Evolutionary conservation across 2,797 vertebrate genomes (phyloP), one percentile per base, ranked within the genome.

Genomic region (Odontamblyopus rebecca): DNA sequence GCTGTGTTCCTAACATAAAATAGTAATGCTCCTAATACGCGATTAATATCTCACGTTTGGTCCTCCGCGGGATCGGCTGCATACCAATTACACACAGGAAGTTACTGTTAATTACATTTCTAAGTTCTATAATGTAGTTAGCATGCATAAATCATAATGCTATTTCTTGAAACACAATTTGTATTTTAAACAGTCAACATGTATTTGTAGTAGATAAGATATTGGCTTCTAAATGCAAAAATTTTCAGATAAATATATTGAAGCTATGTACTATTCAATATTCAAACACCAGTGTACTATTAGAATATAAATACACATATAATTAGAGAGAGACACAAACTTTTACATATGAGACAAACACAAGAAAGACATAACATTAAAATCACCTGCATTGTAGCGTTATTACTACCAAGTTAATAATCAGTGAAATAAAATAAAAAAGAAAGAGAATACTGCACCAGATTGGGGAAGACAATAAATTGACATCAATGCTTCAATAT

Each of bases 91-190:
- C 82, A 82, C 72, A 79, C 78, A 80, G 85, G 82, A 84, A 85
- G 81, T 83, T 87, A 82, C 82, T 82, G 79, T 89, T 93, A 92
- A 93, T 93, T 94, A 88, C 85, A 90, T 93, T 92, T 90, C 92
- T 86, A 88, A 89, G 85, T 88, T 88, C 84, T 86, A 87, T 89
- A 91, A 92, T 94, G 89, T 91, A 90, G 86, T 93, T 91, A 91
- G 89, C 72, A 83, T 90, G 89, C 86, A 90, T 93, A 90, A 91
- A 89, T 93, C 91, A 93, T 85, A 89, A 91, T 92, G 87, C 88
- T 91, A 87, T 92, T 90, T 89, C 85, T 90, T 74, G 71, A 86
- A 90, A 91, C 85, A 75, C 69, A 89, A 85, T 88, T 91, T 85
- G 76, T 82, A 81, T 82, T 89, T 89, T 72, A 86, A 87, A 79